Evolutionary conservation across 1,140 invertebrate species (phyloP).

Genomic region (Coptotermes formosanus): DNA sequence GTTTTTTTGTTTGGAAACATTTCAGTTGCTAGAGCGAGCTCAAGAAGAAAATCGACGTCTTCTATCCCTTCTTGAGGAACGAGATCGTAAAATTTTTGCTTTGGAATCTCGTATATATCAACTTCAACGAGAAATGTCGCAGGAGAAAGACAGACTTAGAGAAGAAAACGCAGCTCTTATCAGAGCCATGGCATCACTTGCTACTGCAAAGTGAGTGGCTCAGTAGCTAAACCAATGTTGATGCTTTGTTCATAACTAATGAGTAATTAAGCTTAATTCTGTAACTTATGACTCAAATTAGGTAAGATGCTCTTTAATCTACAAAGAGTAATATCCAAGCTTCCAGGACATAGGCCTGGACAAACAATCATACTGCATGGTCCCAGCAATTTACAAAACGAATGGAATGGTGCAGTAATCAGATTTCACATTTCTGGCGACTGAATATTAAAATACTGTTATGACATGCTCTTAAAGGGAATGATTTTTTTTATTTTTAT

Average conservation of each 20-base stretch:
- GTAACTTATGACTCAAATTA: neutral
- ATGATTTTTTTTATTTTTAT: neutral
- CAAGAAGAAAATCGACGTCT: slow-evolving; percentile 57
- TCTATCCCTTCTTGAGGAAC: slow-evolving; percentile 54
- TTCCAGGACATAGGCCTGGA: neutral
- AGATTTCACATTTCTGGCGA: neutral
- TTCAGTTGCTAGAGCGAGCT: slow-evolving; percentile 50
- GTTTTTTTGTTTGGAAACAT: neutral
- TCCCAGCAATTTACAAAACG: neutral
- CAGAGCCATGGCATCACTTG: slow-evolving; percentile 48
- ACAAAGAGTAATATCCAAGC: neutral
- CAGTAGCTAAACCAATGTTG: neutral
- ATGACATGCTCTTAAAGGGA: neutral
- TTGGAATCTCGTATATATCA: slow-evolving; percentile 49
- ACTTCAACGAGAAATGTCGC: slow-evolving; percentile 49
- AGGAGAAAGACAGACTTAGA: slow-evolving; percentile 52
- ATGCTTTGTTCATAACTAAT: neutral
- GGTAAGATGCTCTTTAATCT: neutral
- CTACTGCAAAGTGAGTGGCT: slow-evolving; percentile 28
- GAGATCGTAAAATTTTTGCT: slow-evolving; percentile 56
- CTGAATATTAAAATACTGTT: neutral
- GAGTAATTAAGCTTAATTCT: slow-evolving; percentile 16
- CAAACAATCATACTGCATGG: neutral
- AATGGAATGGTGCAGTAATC: neutral
- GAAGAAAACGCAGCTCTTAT: slow-evolving; percentile 56